phyloP scores from a whole-genome alignment of 1,140 invertebrate genomes.

The Drosophila sulfurigaster region DNA sequence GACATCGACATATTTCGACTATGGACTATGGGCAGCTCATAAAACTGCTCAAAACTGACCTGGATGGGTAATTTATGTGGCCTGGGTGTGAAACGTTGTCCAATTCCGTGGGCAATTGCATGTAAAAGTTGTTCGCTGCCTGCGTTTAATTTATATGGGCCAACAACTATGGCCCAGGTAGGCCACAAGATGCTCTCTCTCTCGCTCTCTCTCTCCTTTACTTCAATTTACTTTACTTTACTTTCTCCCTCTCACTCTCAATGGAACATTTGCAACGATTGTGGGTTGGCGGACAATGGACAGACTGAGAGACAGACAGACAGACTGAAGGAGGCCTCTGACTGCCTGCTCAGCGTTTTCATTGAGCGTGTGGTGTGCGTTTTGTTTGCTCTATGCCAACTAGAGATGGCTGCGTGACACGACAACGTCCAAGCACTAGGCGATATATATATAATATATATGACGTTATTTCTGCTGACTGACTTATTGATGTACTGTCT shows the following conservation, averaged over 20 bases:
- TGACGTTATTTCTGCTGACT: no score
- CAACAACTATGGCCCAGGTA: constrained; percentile 53
- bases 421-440: background rate
- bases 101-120: constrained; percentile 72
- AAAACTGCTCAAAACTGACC: constrained; percentile 74
- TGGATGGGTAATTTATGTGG: constrained; percentile 77
- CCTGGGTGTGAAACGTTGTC: constrained; percentile 64
- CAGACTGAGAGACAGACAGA: background rate
- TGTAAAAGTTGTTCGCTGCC: constrained; percentile 77
- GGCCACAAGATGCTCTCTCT: constrained; percentile 33
- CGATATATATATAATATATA: background rate
- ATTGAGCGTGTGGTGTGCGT: constrained; percentile 59
- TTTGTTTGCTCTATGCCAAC: constrained; percentile 29
- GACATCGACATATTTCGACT: no score
- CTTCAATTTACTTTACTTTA: no score
- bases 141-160: constrained; percentile 77
- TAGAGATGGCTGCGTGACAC: constrained; percentile 27
- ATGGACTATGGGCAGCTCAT: constrained; percentile 47
- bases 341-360: constrained; percentile 70
- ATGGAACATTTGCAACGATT: constrained; percentile 32
- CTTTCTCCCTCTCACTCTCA: background rate
- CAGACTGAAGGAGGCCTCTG: background rate
- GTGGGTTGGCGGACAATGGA: background rate
- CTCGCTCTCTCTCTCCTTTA: background rate
- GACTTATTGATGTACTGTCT: no score